Evolutionary conservation across 1,140 invertebrate species (phyloP).

Genomic region (Bombus sylvicola): DNA sequence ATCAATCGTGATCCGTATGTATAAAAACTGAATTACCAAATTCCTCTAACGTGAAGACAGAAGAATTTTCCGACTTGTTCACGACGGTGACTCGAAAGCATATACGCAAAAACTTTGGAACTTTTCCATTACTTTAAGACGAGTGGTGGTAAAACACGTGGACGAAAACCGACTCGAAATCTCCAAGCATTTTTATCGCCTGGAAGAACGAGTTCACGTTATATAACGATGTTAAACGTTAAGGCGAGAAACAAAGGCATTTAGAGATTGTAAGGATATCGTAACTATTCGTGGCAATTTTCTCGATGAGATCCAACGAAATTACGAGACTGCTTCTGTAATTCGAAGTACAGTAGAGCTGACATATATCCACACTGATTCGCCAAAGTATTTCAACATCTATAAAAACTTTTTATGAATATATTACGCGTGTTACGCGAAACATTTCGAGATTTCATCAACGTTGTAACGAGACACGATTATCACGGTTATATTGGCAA

Average conservation of each 20-base stretch:
- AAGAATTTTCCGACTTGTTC: slow-evolving; percentile 35
- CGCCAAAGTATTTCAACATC: background rate
- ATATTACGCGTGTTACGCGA: background rate
- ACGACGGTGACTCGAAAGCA: background rate
- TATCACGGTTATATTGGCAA: background rate
- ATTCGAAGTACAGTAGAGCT: background rate
- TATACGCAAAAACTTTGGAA: slow-evolving; percentile 61
- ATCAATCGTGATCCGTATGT: background rate
- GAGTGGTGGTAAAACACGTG: slow-evolving; percentile 29
- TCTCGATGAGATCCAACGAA: background rate
- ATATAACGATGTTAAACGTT: background rate
- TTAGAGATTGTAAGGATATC: background rate
- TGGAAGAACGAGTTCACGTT: background rate
- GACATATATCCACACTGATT: background rate
- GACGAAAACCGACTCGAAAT: slow-evolving; percentile 34
- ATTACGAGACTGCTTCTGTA: background rate
- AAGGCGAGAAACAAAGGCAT: background rate
- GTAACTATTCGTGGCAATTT: background rate
- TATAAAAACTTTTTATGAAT: background rate
- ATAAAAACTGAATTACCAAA: slow-evolving; percentile 44
- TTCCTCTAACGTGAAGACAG: slow-evolving; percentile 29
- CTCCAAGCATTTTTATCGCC: slow-evolving; percentile 38
- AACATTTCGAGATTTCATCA: no score
- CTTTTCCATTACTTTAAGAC: slow-evolving; percentile 54
- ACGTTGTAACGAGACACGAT: background rate